Percentiles rank a stretch among this genome's conserved stretches.
These are phyloP conservation scores for Ciconia nigra DNA, from an alignment of 2,797 vertebrate genomes.

Conservation along the genomic window DNA sequence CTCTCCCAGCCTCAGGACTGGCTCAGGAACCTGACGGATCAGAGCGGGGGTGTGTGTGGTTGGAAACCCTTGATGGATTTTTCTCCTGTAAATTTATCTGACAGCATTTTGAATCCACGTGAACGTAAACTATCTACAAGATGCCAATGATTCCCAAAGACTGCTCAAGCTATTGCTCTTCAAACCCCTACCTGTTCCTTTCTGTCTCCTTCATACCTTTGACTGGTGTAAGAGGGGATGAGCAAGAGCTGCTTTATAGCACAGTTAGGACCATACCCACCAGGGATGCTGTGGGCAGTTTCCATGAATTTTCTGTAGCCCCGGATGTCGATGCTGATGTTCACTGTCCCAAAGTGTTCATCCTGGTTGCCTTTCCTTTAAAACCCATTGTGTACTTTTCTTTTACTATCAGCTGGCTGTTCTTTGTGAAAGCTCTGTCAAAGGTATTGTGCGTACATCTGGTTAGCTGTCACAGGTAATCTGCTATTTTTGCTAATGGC, in stretches of 20 bases:
- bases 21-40: background rate
- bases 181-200: background rate
- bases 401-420: background rate
- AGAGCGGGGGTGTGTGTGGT: background rate
- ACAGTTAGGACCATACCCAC: background rate
- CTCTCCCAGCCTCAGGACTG: background rate
- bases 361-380: background rate
- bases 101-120: background rate
- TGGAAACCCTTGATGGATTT: background rate
- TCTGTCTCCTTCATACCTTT: background rate
- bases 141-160: background rate
- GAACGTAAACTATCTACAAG: background rate
- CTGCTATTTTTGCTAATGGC: conserved; percentile 47
- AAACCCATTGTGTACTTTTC: background rate
- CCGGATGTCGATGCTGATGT: background rate
- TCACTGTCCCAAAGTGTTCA: background rate
- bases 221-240: background rate
- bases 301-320: background rate
- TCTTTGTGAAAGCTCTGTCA: background rate
- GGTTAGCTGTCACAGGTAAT: conserved; percentile 31
- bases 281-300: background rate
- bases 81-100: background rate
- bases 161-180: background rate
- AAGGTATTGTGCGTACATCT: background rate
- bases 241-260: background rate